Evolutionary conservation across 2,888 invertebrate genomes (phyloP).

Genomic region (Agrochola circellaris): DNA sequence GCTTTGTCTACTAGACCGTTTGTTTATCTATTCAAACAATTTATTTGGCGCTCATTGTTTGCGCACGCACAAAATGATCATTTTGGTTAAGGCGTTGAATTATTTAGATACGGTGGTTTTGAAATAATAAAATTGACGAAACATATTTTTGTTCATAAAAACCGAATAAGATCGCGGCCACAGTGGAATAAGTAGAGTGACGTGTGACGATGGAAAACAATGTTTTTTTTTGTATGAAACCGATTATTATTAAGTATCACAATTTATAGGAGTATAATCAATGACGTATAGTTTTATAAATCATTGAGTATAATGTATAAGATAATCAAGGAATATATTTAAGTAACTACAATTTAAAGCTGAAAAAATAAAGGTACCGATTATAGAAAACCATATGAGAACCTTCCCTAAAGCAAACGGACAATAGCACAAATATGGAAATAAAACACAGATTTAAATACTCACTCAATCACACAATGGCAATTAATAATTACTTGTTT

Average conservation of each 20-base stretch:
- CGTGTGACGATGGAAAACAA: background rate
- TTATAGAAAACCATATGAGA: background rate
- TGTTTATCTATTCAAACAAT: slow-evolving; percentile 18
- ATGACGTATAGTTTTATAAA: too few relatives aligned
- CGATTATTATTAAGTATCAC: background rate
- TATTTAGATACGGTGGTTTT: background rate
- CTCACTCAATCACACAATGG: background rate
- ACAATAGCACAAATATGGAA: background rate
- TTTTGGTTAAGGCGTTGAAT: slow-evolving; percentile 11
- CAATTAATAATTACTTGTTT: background rate
- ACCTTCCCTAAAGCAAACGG: background rate
- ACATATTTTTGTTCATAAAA: background rate
- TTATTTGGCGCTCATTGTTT: slow-evolving; percentile 30
- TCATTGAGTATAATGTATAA: too few relatives aligned
- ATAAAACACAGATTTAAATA: background rate
- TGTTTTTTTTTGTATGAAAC: too few relatives aligned
- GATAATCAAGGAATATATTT: background rate
- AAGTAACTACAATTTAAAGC: background rate
- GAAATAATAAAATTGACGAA: background rate
- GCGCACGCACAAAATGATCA: slow-evolving; percentile 7
- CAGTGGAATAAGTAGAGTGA: background rate
- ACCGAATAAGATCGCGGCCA: too few relatives aligned
- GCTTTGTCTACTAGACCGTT: slow-evolving; percentile 15
- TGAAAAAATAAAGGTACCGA: background rate
- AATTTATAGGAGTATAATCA: background rate